A percentile compares a stretch with the other conserved stretches of the same genome.
phyloP scores from a whole-genome alignment of 2,888 invertebrate genomes.

The Alentia gelatinosa region DNA sequence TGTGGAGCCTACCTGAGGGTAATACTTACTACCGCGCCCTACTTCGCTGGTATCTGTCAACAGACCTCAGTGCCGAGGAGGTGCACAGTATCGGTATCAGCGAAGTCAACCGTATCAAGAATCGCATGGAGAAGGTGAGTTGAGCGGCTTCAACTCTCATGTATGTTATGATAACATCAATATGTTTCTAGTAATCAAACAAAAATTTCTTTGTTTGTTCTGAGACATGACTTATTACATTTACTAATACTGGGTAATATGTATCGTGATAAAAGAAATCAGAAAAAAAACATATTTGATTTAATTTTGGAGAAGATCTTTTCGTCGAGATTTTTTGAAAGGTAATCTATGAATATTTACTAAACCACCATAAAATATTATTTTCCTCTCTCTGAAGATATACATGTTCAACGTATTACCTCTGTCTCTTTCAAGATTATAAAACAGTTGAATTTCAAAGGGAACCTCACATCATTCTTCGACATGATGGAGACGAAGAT shows the following conservation, averaged over 20 bases:
- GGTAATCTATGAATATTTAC: neutral
- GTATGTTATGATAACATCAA: neutral
- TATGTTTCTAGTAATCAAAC: no score
- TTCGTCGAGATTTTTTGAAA: neutral
- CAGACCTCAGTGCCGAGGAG: conserved; percentile 73
- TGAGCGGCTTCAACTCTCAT: neutral
- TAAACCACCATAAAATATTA: no score
- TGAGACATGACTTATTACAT: neutral
- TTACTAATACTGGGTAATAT: no score
- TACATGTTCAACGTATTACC: neutral
- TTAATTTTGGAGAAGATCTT: neutral
- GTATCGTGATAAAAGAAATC: no score
- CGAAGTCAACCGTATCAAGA: conserved; percentile 77
- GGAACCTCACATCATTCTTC: conserved; percentile 73
- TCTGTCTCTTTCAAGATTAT: conserved; percentile 66
- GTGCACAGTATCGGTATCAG: conserved; percentile 76
- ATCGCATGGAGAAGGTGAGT: conserved; percentile 70
- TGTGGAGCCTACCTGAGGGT: conserved; percentile 76
- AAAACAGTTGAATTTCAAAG: conserved; percentile 67
- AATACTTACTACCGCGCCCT: conserved; percentile 74
- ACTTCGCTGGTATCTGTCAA: conserved; percentile 77
- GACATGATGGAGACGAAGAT: conserved; percentile 71
- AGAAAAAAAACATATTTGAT: no score
- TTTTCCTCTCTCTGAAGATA: neutral
- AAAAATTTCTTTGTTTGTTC: no score